A percentile compares a stretch with the other conserved stretches of the same genome.
phyloP scores from a whole-genome alignment of 2,113 vertebrate species.

The Madoqua kirkii region DNA sequence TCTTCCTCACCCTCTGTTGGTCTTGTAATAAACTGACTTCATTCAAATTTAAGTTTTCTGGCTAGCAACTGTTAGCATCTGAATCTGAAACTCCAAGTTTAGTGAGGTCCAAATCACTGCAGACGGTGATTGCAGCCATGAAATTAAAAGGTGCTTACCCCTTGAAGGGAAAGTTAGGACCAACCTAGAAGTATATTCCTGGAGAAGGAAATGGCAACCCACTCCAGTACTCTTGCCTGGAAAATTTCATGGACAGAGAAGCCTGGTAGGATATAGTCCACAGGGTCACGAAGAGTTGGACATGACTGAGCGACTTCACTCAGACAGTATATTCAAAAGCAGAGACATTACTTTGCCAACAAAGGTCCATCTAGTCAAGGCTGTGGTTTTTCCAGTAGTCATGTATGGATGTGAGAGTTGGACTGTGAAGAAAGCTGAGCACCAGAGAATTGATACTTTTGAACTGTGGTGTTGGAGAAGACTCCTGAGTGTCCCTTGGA shows the following conservation, averaged over 20 bases:
- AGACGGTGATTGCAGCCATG: not conserved
- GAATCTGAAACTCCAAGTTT: not conserved
- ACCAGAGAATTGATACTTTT: not conserved
- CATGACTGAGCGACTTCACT: too few species aligned
- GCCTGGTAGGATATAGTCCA: too few species aligned
- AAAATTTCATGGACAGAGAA: too few species aligned
- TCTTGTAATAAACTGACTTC: not conserved
- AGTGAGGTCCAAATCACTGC: not conserved
- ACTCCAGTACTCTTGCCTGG: too few species aligned
- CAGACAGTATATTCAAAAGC: not conserved
- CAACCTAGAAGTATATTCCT: not conserved
- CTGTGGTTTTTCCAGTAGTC: not conserved
- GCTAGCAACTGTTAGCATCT: not conserved
- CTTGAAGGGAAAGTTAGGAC: not conserved
- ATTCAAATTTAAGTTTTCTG: not conserved
- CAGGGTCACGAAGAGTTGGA: too few species aligned
- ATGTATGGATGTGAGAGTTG: not conserved
- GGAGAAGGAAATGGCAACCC: too few species aligned
- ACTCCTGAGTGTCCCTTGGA: too few species aligned
- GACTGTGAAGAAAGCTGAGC: not conserved
- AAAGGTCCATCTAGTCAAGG: not conserved
- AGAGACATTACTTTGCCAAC: not conserved
- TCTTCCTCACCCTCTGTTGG: not conserved
- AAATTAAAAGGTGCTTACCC: not conserved
- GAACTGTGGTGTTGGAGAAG: not conserved